These are phyloP conservation scores for human (Homo sapiens) DNA, from an alignment of 2,113 vertebrate species.

Conservation along the genomic window DNA sequence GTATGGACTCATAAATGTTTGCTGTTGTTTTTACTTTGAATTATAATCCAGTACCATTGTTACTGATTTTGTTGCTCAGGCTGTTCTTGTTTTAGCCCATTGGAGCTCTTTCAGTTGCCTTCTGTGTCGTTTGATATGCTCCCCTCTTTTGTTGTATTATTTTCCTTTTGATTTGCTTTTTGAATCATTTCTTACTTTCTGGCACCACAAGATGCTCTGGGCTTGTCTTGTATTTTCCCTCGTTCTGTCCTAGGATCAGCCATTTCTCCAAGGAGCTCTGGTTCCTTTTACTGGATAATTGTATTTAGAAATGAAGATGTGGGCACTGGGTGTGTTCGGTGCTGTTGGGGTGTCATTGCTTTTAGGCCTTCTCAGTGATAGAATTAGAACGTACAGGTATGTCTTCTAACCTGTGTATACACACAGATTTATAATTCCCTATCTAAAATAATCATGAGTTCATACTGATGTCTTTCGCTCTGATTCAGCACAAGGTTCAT, in stretches of 20 bases:
- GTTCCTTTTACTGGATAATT: no score
- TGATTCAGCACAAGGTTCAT: background rate
- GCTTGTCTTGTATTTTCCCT: background rate
- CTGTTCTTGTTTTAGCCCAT: background rate
- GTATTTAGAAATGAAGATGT: no score
- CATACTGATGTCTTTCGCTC: no score
- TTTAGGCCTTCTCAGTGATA: background rate
- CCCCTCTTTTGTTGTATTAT: background rate
- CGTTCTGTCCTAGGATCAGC: background rate
- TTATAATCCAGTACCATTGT: background rate
- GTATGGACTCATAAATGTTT: background rate
- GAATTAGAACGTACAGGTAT: background rate
- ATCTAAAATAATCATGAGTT: no score
- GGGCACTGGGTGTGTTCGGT: no score
- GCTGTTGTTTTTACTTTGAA: background rate
- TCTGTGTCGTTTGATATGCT: background rate
- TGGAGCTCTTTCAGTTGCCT: background rate
- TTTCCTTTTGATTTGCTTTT: background rate
- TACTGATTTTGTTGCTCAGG: background rate
- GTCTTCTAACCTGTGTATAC: background rate
- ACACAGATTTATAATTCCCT: fast-evolving
- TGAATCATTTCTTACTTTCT: background rate
- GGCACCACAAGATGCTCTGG: background rate
- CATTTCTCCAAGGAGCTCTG: no score
- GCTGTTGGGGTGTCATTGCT: no score